Conservation (phyloP, 1,140 invertebrate species). For the Drosophila repleta region DNA sequence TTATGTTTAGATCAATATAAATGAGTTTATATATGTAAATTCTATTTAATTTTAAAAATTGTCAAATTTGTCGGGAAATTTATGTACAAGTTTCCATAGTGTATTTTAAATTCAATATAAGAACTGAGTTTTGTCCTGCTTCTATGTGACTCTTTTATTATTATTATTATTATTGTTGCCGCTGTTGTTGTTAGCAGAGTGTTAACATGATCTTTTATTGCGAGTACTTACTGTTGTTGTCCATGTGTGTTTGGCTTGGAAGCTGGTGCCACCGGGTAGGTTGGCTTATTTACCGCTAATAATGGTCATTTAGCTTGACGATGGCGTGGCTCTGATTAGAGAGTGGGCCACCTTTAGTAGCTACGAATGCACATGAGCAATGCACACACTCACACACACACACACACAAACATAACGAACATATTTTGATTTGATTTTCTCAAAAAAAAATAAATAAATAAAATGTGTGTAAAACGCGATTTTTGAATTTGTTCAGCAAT, state of each 20-base stretch:
- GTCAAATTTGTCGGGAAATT: no score
- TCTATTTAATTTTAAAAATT: no score
- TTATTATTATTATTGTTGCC: constrained; percentile 18
- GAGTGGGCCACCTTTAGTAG: constrained; percentile 15
- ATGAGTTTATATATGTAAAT: no score
- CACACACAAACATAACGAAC: constrained; percentile 12
- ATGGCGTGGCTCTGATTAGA: constrained; percentile 72
- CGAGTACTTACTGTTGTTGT: constrained; percentile 43
- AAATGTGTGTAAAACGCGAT: constrained; percentile 66
- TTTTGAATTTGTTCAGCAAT: constrained; percentile 80
- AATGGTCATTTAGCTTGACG: constrained; percentile 79
- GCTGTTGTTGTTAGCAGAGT: constrained; percentile 38
- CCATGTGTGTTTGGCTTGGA: constrained; percentile 11
- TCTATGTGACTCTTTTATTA: constrained; percentile 25
- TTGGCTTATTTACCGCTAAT: constrained; percentile 82
- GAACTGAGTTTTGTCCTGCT: no score
- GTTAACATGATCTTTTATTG: constrained; percentile 82
- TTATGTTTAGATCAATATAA: no score
- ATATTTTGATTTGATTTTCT: constrained; percentile 59
- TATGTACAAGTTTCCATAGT: neutral
- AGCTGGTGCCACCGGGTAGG: constrained; percentile 51
- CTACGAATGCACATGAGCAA: constrained; percentile 19
- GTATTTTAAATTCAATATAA: neutral
- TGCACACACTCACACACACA: constrained; percentile 3
- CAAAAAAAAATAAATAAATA: constrained; percentile 33